A percentile compares a stretch with the other conserved stretches of the same genome.
Conservation (phyloP, 2,113 vertebrate species). For the Cettia cetti region DNA sequence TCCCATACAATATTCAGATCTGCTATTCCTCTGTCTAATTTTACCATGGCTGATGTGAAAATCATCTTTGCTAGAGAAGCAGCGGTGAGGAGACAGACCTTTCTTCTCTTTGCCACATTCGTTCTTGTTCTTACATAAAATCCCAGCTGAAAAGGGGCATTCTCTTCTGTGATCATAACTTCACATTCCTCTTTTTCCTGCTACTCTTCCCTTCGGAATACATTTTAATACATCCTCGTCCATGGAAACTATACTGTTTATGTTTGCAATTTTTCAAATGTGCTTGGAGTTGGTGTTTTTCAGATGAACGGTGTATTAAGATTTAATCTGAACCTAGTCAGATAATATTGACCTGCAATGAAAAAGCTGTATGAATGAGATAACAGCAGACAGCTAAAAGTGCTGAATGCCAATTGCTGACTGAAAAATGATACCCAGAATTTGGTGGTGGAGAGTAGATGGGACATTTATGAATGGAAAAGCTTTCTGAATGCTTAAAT, state of each 20-base stretch:
- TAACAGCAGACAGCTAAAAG: conserved; percentile 36
- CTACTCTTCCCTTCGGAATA: background rate
- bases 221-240: background rate
- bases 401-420: conserved; percentile 32
- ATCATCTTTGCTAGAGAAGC: background rate
- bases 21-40: conserved; percentile 13
- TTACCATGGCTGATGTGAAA: background rate
- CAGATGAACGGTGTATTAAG: conserved; percentile 28
- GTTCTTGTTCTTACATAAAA: background rate
- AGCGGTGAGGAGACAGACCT: background rate
- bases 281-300: conserved; percentile 37
- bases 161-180: background rate
- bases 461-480: conserved; percentile 29
- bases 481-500: conserved; percentile 18
- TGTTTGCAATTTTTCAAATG: conserved; percentile 8
- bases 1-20: background rate
- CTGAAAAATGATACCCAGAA: conserved; percentile 53
- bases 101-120: background rate
- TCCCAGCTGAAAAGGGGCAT: background rate
- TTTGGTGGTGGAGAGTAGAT: conserved; percentile 19
- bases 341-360: conserved; percentile 53
- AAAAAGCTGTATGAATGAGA: conserved; percentile 54
- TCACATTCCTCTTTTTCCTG: background rate
- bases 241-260: conserved; percentile 14
- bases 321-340: conserved; percentile 53